These are phyloP conservation scores for Chlorospingus flavigularis DNA, from an alignment of 2,797 vertebrate genomes.

Conservation along the genomic window DNA sequence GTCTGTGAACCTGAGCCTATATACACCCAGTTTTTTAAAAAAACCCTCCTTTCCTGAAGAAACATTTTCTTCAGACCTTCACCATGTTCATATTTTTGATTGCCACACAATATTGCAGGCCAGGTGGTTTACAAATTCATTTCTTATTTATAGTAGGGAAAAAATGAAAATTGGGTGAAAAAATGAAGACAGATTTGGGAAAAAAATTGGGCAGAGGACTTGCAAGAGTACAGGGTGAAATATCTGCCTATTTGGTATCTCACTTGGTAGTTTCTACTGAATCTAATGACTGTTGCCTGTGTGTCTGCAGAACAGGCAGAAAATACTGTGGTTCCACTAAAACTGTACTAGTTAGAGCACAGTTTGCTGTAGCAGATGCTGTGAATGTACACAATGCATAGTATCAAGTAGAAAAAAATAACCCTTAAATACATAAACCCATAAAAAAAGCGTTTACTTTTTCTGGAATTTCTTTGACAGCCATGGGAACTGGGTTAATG, in stretches of 20 bases:
- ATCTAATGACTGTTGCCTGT: not conserved
- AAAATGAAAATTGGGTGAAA: not conserved
- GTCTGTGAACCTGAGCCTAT: not conserved
- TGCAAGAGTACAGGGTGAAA: not conserved
- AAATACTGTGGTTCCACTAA: not conserved
- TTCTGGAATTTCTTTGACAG: not conserved
- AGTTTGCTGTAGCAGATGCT: not conserved
- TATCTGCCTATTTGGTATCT: not conserved
- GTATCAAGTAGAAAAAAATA: not conserved
- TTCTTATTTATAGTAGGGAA: not conserved
- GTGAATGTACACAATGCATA: not conserved
- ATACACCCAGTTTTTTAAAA: accelerated
- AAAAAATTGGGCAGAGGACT: not conserved
- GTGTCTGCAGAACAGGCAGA: not conserved
- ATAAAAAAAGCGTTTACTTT: not conserved
- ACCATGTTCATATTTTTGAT: not conserved
- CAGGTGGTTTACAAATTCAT: not conserved
- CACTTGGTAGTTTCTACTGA: not conserved
- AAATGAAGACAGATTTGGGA: not conserved
- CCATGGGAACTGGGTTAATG: not conserved
- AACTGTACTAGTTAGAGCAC: not conserved
- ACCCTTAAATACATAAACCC: not conserved
- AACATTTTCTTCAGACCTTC: not conserved
- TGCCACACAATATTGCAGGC: not conserved
- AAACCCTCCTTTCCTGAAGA: not conserved